phyloP scores from a whole-genome alignment of 1,140 invertebrate genomes.

The Hyles vespertilio region DNA sequence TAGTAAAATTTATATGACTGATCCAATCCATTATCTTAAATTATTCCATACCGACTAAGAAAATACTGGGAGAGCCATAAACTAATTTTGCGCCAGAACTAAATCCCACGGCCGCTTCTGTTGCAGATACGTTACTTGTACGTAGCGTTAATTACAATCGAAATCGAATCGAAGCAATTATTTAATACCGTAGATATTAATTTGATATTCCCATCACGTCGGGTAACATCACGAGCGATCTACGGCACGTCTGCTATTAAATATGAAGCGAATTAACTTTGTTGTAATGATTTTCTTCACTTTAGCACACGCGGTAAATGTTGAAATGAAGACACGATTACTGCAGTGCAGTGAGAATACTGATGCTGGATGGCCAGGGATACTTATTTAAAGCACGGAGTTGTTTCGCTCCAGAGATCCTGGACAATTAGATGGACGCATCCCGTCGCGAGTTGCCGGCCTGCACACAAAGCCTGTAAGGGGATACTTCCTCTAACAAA shows the following conservation, averaged over 20 bases:
- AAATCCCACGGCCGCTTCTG: no score
- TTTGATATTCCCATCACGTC: constrained; percentile 2
- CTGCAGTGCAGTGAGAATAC: constrained; percentile 29
- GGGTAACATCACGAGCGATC: background rate
- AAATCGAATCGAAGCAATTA: background rate
- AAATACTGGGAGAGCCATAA: no score
- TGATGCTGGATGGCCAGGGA: constrained; percentile 43
- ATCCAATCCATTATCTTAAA: no score
- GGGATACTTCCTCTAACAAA: constrained; percentile 69
- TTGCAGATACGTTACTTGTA: no score
- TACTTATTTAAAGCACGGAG: constrained; percentile 58
- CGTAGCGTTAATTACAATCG: background rate
- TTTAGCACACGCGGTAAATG: constrained; percentile 12
- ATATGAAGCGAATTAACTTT: background rate
- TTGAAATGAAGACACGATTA: background rate
- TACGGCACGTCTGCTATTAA: background rate
- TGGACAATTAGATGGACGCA: constrained; percentile 59
- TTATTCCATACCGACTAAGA: no score
- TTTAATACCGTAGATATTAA: constrained; percentile 1
- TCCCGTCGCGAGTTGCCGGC: constrained; percentile 47
- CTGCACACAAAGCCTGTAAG: constrained; percentile 62
- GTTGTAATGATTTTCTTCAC: background rate
- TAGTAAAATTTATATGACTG: no score
- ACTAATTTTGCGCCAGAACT: no score
- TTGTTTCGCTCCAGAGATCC: constrained; percentile 53